Conservation (phyloP, 2,888 invertebrate genomes). For the Melipona bicolor region DNA sequence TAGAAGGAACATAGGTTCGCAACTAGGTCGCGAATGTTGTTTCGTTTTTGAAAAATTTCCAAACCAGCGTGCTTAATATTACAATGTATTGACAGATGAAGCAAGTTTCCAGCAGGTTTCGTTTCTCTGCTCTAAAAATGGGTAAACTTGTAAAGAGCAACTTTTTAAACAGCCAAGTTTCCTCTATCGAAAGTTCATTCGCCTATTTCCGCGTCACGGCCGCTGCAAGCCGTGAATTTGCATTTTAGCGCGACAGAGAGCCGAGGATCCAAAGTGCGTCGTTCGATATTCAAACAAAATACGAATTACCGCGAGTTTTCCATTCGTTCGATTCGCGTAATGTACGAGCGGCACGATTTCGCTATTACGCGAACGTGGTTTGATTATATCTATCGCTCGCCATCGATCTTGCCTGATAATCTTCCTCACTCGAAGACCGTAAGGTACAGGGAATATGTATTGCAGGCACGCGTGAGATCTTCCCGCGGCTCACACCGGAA, state of each 20-base stretch:
- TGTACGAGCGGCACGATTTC: slow-evolving; percentile 33
- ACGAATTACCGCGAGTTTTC: slow-evolving; percentile 31
- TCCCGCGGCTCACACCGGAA: slow-evolving; percentile 2
- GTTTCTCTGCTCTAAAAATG: too few species aligned
- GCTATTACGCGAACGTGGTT: slow-evolving; percentile 44
- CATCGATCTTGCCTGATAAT: slow-evolving; percentile 43
- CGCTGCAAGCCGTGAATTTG: not conserved
- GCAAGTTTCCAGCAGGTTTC: too few species aligned
- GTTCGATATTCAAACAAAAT: slow-evolving; percentile 18
- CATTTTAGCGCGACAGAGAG: not conserved
- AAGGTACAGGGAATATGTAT: slow-evolving; percentile 33
- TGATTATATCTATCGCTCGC: slow-evolving; percentile 54
- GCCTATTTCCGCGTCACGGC: too few species aligned
- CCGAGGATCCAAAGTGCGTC: not conserved
- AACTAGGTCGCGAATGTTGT: too few species aligned
- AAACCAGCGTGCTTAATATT: too few species aligned
- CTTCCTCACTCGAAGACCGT: slow-evolving; percentile 35
- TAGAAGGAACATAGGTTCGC: too few species aligned
- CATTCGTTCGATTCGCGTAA: slow-evolving; percentile 33
- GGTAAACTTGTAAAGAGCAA: too few species aligned
- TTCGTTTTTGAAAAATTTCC: too few species aligned
- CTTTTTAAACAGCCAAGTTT: too few species aligned
- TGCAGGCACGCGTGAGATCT: slow-evolving; percentile 27
- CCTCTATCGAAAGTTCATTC: not conserved
- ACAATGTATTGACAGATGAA: too few species aligned